Evolutionary conservation across 92 coral and sea anemone genomes (phyloP), one percentile per base, ranked within the genome.

Genomic region (Blastomussa wellsi): DNA sequence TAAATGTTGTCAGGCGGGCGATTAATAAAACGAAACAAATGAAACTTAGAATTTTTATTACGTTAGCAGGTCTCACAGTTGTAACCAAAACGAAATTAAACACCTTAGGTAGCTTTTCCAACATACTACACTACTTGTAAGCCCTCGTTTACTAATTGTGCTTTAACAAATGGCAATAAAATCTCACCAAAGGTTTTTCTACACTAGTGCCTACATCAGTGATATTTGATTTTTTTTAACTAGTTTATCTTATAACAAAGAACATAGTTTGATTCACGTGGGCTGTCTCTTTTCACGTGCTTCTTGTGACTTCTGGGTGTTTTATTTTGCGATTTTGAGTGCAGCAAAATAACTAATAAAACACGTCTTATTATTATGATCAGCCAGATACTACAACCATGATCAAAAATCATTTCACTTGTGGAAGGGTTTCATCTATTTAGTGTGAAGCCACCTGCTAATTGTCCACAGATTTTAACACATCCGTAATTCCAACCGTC

Each of bases 1-100:
- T 53, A 37, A 20, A 78, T 13, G 48, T 20, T 32, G n/a, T 29
- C 20, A 44, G 49, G 6, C 72, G 31, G 26, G 74, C 8, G 83
- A 79, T 38, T 79, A 42, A 44, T 16, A 64, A 62, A 44, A 24
- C 14, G 7, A 53, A 33, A 35, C 28, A 44, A 22, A 75, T 57
- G 32, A 4, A 7, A 20, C 1, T 57, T 55, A 75, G 14, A 44
- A 12, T 52, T 62, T 35, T 48, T 48, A 36, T 7, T 53, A 7
- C 5, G 32, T 77, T 29, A 77, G 48, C 80, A 51, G 68, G 80
- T 22, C 41, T 55, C 67, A 77, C 80, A 76, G 7, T 4, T 24
- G 0, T 32, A 9, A 55, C 47, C 19, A 55, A 24, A 16, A 69
- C 22, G 39, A 20, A 22, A 20, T 32, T 53, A 52, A 77, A 36